phyloP scores from a whole-genome alignment of 2,797 vertebrate species.

The Bovichtus variegatus region DNA sequence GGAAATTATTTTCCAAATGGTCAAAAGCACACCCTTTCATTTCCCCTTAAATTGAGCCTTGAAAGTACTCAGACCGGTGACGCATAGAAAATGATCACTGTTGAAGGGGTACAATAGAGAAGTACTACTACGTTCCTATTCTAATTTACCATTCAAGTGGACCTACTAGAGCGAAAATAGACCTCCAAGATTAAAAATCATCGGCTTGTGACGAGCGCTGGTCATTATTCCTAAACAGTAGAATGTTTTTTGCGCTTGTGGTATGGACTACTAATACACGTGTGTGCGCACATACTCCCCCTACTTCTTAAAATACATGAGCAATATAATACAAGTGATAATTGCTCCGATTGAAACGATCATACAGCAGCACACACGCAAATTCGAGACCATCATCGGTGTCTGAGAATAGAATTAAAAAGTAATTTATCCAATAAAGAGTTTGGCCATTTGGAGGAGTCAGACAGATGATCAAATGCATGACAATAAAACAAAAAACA shows the following conservation, averaged over 20 bases:
- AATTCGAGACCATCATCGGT: background rate
- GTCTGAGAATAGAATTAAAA: conserved; percentile 54
- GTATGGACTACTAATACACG: background rate
- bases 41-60: background rate
- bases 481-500: conserved; percentile 20
- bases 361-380: background rate
- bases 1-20: background rate
- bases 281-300: background rate
- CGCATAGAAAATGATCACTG: conserved; percentile 24
- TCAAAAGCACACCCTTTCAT: background rate
- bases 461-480: conserved; percentile 23
- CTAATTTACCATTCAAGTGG: conserved; percentile 52
- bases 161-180: conserved; percentile 29
- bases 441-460: conserved; percentile 35
- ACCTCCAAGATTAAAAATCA: conserved; percentile 46
- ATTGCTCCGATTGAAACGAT: conserved; percentile 40
- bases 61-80: conserved; percentile 3
- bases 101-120: conserved; percentile 25
- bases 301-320: background rate
- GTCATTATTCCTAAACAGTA: conserved; percentile 33
- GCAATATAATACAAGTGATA: conserved; percentile 9
- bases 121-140: conserved; percentile 27
- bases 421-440: conserved; percentile 40
- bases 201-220: conserved; percentile 23
- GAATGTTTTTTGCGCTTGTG: background rate